Percentiles rank a stretch among this genome's conserved stretches.
phyloP scores from a whole-genome alignment of 2,797 vertebrate genomes.

The Eulemur albifrons region DNA sequence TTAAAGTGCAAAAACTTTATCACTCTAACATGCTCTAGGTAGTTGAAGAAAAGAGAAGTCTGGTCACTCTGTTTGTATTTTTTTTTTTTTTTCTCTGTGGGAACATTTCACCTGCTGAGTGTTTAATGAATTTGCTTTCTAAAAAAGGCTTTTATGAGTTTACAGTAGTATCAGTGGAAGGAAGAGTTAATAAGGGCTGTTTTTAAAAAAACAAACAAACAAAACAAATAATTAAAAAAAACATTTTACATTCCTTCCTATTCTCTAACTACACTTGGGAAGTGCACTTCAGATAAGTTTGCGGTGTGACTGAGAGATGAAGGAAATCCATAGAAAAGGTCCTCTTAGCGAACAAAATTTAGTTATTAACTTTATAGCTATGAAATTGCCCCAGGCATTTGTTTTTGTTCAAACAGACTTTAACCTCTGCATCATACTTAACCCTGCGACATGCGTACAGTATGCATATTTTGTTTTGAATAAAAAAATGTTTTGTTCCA shows the following conservation, averaged over 20 bases:
- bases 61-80: constrained; percentile 79
- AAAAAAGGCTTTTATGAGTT: constrained; percentile 88
- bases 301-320: constrained; percentile 86
- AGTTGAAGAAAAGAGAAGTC: constrained; percentile 77
- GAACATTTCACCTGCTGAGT: constrained; percentile 86
- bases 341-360: constrained; percentile 87
- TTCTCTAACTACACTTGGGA: constrained; percentile 87
- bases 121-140: constrained; percentile 85
- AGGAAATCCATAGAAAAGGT: constrained; percentile 85
- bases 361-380: constrained; percentile 85
- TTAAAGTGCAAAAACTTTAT: constrained; percentile 82
- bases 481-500: constrained; percentile 85
- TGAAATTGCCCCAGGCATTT: constrained; percentile 83
- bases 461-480: constrained; percentile 86
- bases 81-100: constrained; percentile 76
- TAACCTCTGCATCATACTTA: constrained; percentile 84
- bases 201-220: constrained; percentile 83
- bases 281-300: constrained; percentile 87
- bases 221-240: constrained; percentile 82
- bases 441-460: constrained; percentile 79
- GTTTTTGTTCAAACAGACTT: constrained; percentile 82
- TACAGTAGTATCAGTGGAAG: constrained; percentile 87
- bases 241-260: constrained; percentile 89
- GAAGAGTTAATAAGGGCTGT: constrained; percentile 91
- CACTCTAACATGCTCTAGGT: constrained; percentile 70